Percentiles rank a stretch among this genome's conserved stretches.
These are phyloP conservation scores for Bombus superbus DNA, from an alignment of 1,140 invertebrate species.

Conservation along the genomic window DNA sequence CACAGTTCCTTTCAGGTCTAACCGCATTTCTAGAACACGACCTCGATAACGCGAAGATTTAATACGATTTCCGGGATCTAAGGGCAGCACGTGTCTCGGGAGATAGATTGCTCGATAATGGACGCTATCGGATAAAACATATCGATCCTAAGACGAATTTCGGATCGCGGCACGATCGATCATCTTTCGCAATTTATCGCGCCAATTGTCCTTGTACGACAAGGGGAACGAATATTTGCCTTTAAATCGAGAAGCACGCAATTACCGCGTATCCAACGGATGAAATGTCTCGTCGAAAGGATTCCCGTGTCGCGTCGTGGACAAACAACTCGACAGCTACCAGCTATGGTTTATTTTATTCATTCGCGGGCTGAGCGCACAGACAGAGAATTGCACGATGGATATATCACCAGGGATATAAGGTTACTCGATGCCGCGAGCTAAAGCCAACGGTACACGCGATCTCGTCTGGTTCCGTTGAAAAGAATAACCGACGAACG, in stretches of 20 bases:
- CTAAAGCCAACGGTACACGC: slow-evolving; percentile 7
- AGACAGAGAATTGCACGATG: slow-evolving; percentile 6
- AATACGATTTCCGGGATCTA: neutral
- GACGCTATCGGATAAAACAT: neutral
- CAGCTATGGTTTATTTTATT: slow-evolving; percentile 18
- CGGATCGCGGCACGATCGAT: neutral
- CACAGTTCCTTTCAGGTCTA: neutral
- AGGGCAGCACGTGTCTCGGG: too few relatives aligned
- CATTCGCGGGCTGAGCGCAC: neutral
- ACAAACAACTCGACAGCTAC: neutral
- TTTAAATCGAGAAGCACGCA: too few relatives aligned
- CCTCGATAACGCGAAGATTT: neutral
- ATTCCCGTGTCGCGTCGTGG: neutral
- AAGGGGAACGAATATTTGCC: neutral
- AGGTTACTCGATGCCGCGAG: slow-evolving; percentile 32
- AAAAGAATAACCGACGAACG: neutral
- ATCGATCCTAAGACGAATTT: neutral
- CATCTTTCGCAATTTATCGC: neutral
- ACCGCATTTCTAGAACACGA: neutral
- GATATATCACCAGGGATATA: slow-evolving; percentile 25
- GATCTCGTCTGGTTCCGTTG: slow-evolving; percentile 20
- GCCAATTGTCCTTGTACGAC: neutral
- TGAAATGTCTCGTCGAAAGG: neutral
- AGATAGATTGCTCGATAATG: neutral
- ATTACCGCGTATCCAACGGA: neutral